These are phyloP conservation scores for Lophius piscatorius DNA, from an alignment of 2,113 vertebrate genomes.

Conservation along the genomic window DNA sequence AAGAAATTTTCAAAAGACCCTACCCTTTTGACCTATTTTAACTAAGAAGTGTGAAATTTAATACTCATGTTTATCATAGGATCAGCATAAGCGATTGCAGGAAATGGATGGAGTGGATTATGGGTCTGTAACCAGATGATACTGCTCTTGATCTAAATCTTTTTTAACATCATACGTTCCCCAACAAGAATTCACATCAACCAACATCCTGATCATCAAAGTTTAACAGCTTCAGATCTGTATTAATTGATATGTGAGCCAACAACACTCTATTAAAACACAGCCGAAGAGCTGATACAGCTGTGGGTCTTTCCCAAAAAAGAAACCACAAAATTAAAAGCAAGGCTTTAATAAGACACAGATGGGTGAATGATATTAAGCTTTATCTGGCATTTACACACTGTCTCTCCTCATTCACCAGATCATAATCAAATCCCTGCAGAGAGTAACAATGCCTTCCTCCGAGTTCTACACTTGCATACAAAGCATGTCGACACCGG, in stretches of 20 bases:
- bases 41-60: too few species aligned
- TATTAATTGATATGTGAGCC: constrained; percentile 50
- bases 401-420: constrained; percentile 61
- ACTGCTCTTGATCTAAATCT: not conserved
- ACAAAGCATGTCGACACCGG: constrained; percentile 59
- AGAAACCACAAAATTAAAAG: constrained; percentile 48
- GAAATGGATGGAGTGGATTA: too few species aligned
- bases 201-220: constrained; percentile 27
- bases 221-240: constrained; percentile 38
- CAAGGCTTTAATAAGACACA: constrained; percentile 59
- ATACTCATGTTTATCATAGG: too few species aligned
- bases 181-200: constrained; percentile 11
- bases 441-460: constrained; percentile 54
- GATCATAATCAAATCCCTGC: constrained; percentile 64
- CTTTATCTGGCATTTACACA: constrained; percentile 44
- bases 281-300: constrained; percentile 43
- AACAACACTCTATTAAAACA: constrained; percentile 59
- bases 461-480: constrained; percentile 70
- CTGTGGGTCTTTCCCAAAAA: constrained; percentile 15
- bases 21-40: too few species aligned
- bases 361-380: constrained; percentile 40
- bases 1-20: too few species aligned
- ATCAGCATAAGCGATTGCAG: too few species aligned
- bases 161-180: rapidly evolving
- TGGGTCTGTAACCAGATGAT: constrained; percentile 3